phyloP scores from a whole-genome alignment of 2,797 vertebrate genomes.

The Spinus pinus region DNA sequence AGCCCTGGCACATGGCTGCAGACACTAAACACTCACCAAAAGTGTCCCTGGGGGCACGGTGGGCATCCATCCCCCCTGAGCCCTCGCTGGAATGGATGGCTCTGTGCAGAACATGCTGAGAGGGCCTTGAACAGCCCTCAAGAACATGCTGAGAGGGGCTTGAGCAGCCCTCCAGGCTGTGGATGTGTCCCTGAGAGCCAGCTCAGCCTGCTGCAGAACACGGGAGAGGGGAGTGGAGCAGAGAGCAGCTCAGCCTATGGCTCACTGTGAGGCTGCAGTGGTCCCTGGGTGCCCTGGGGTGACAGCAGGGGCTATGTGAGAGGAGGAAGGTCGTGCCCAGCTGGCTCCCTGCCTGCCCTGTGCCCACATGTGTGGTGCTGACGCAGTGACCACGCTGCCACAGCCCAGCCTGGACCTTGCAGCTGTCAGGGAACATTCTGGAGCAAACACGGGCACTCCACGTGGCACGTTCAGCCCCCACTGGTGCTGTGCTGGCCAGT shows the following conservation, averaged over 20 bases:
- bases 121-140: not conserved
- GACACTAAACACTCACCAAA: accelerated
- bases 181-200: accelerated
- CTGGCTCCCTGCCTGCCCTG: accelerated
- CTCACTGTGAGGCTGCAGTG: accelerated
- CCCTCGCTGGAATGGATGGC: accelerated
- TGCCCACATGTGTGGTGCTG: not conserved
- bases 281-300: not conserved
- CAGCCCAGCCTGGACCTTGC: not conserved
- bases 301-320: not conserved
- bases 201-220: not conserved
- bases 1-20: accelerated
- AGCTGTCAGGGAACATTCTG: not conserved
- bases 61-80: not conserved
- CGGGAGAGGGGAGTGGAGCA: accelerated
- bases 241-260: accelerated
- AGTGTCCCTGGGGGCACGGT: not conserved
- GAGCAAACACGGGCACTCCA: accelerated
- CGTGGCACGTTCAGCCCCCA: accelerated
- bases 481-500: accelerated
- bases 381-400: accelerated
- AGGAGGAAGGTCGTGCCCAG: not conserved
- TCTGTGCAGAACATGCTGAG: not conserved
- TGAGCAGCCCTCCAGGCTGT: accelerated
- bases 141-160: not conserved